phyloP scores from a whole-genome alignment of 1,140 invertebrate genomes.

The Papilio polyxenes region DNA sequence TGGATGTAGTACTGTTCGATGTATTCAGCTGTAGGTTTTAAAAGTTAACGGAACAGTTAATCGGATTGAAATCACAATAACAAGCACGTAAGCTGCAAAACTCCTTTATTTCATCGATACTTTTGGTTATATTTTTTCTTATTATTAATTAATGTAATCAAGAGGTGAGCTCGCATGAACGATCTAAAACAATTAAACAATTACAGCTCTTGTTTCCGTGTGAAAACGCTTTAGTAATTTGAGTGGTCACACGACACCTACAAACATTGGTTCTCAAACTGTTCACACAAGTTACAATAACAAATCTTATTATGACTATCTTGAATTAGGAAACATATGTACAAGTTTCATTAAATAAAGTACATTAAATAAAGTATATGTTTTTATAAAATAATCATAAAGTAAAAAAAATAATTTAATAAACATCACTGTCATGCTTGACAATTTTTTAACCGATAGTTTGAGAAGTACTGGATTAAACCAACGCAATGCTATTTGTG shows the following conservation, averaged over 20 bases:
- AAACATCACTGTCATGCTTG: neutral
- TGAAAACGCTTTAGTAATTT: slow-evolving; percentile 26
- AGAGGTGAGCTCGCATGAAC: slow-evolving; percentile 2
- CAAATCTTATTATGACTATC: neutral
- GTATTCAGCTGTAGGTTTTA: too few species aligned
- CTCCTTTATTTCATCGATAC: neutral
- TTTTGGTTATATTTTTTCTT: neutral
- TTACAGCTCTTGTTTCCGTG: slow-evolving; percentile 26
- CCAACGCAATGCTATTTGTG: slow-evolving; percentile 9
- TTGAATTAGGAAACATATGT: neutral
- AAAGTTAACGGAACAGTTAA: too few species aligned
- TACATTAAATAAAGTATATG: too few species aligned
- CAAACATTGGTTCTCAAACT: neutral
- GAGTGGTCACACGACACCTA: slow-evolving; percentile 18
- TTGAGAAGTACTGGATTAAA: neutral
- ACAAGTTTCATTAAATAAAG: neutral
- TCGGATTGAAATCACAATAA: too few species aligned
- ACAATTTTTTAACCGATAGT: neutral
- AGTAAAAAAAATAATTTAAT: neutral
- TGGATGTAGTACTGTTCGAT: too few species aligned
- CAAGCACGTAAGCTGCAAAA: neutral
- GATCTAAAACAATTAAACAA: slow-evolving; percentile 7
- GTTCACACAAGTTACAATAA: neutral
- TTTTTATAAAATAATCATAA: too few species aligned
- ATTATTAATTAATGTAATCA: slow-evolving; percentile 3